Conservation (phyloP, 2,888 invertebrate species). For the Lepidochitona cinerea region DNA sequence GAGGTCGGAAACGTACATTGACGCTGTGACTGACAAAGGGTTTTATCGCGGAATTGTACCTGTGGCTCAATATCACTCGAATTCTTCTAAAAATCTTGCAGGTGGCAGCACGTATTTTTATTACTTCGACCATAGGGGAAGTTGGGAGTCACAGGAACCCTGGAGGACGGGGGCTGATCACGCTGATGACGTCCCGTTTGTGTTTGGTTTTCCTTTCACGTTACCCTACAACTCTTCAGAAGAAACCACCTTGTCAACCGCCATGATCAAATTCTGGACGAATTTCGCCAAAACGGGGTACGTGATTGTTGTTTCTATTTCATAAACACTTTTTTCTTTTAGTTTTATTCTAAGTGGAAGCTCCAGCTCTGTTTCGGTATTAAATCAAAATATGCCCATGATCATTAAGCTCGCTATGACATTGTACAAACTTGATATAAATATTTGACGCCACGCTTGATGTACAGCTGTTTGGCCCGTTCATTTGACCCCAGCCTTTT, state of each 20-base stretch:
- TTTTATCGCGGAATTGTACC: background rate
- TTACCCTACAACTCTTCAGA: background rate
- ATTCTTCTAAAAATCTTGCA: background rate
- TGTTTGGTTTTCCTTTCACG: background rate
- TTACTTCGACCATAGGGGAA: conserved; percentile 8
- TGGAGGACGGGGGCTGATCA: conserved; percentile 3
- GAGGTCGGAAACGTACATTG: background rate
- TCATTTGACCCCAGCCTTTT: too few species aligned
- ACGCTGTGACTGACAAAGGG: background rate
- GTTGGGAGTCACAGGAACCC: background rate
- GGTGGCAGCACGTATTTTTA: conserved; percentile 5
- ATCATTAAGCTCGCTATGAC: too few species aligned
- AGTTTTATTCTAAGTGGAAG: too few species aligned
- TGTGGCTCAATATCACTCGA: background rate
- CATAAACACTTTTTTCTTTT: too few species aligned
- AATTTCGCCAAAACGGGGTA: conserved; percentile 14
- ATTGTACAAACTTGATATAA: too few species aligned
- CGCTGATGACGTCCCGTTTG: background rate
- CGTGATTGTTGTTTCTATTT: too few species aligned
- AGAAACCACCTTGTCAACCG: background rate
- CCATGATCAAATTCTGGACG: conserved; percentile 5
- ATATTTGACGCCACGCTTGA: too few species aligned
- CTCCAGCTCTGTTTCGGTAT: too few species aligned
- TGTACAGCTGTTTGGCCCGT: too few species aligned
- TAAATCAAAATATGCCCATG: too few species aligned